phyloP scores from a whole-genome alignment of 2,797 vertebrate genomes.

The Taeniopygia guttata region DNA sequence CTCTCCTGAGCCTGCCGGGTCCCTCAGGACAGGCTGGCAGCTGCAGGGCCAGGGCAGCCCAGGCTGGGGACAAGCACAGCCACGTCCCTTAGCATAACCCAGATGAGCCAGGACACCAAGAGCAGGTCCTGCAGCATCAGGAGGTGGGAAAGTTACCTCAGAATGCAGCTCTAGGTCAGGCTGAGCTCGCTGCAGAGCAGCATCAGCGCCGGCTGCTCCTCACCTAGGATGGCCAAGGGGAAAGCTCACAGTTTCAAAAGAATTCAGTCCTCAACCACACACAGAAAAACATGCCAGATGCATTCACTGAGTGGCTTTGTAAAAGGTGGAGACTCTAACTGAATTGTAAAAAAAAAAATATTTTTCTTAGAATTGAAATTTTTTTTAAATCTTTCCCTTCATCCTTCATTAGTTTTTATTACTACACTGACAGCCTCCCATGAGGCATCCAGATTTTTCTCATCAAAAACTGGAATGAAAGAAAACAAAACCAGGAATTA shows the following conservation, averaged over 20 bases:
- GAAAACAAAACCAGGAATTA: neutral
- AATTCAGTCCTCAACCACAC: neutral
- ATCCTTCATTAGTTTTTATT: neutral
- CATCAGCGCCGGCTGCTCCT: neutral
- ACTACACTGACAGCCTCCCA: neutral
- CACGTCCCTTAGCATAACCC: accelerated
- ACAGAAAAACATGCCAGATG: neutral
- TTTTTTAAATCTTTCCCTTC: neutral
- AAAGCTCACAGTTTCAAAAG: accelerated
- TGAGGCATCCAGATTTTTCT: slow-evolving; percentile 5
- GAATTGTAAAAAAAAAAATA: neutral
- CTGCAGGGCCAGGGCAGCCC: neutral
- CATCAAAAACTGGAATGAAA: slow-evolving; percentile 20
- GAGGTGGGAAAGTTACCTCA: accelerated
- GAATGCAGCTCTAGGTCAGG: neutral
- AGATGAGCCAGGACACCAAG: neutral
- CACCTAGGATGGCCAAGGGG: neutral
- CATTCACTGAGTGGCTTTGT: neutral
- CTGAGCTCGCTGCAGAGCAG: accelerated
- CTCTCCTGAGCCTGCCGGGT: accelerated
- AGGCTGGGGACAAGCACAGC: neutral
- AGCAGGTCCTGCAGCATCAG: neutral
- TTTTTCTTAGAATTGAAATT: neutral
- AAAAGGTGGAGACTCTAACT: neutral
- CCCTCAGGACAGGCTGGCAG: neutral